These are phyloP conservation scores for Camponotus vicinus DNA, from an alignment of 1,140 invertebrate species.

Conservation along the genomic window DNA sequence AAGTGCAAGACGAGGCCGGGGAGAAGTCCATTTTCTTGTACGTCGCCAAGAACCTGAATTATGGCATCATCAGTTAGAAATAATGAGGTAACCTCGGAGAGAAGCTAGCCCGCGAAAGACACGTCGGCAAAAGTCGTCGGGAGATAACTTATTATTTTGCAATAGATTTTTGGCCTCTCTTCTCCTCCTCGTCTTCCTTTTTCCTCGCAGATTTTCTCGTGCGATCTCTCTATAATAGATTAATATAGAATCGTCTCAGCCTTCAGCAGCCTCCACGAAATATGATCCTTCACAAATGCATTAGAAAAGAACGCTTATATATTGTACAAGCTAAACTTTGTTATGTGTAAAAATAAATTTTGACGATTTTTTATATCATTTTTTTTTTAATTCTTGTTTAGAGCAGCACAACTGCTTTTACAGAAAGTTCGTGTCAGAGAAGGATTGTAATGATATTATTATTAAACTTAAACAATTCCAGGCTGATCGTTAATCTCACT, in stretches of 20 bases:
- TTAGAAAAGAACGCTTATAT: not conserved
- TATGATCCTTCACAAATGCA: not conserved
- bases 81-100: constrained; percentile 81
- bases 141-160: constrained; percentile 81
- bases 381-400: not conserved
- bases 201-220: constrained; percentile 1
- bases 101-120: constrained; percentile 71
- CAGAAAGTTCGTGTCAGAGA: too few relatives aligned
- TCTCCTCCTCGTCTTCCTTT: constrained; percentile 12
- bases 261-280: not conserved
- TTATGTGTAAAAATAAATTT: not conserved
- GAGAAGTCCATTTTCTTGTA: constrained; percentile 82
- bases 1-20: constrained; percentile 66
- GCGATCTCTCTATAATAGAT: not conserved
- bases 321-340: not conserved
- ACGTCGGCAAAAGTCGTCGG: constrained; percentile 79
- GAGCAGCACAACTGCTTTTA: not conserved
- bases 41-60: constrained; percentile 80
- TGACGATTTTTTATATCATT: not conserved
- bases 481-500: constrained; percentile 38
- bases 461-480: constrained; percentile 28
- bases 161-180: constrained; percentile 73
- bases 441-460: too few relatives aligned
- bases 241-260: constrained; percentile 6
- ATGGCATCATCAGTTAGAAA: constrained; percentile 83